phyloP scores from a whole-genome alignment of 2,888 invertebrate species.

The Baccha elongata region DNA sequence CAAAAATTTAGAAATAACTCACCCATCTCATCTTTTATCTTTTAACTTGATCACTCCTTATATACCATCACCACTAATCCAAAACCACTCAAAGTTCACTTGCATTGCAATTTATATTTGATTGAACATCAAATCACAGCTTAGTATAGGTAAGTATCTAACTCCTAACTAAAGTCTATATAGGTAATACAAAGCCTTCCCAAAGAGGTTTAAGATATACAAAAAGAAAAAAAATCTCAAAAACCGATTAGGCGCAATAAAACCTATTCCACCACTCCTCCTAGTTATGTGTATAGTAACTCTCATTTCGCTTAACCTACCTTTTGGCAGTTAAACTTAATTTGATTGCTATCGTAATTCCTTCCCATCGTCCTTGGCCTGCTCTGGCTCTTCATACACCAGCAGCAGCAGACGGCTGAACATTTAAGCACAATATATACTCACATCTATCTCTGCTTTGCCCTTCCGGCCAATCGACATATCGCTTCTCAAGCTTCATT shows the following conservation, averaged over 20 bases:
- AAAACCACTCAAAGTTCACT: constrained; percentile 26
- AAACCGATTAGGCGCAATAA: constrained; percentile 61
- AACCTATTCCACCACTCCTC: constrained; percentile 33
- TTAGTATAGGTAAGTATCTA: constrained; percentile 43
- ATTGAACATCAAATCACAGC: constrained; percentile 43
- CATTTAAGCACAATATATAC: constrained; percentile 61
- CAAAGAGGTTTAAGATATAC: constrained; percentile 2
- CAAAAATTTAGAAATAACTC: too few relatives aligned
- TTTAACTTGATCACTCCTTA: neutral
- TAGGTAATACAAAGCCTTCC: constrained; percentile 25
- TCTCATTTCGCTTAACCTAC: constrained; percentile 52
- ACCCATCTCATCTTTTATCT: neutral
- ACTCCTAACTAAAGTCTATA: constrained; percentile 21
- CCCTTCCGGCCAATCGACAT: constrained; percentile 72
- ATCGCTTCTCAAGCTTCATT: constrained; percentile 72
- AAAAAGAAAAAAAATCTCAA: constrained; percentile 32
- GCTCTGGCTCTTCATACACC: constrained; percentile 7
- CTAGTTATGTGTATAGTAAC: neutral
- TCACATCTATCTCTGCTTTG: constrained; percentile 51
- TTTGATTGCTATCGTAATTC: constrained; percentile 74
- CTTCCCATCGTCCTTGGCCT: constrained; percentile 40
- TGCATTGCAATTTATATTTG: constrained; percentile 47
- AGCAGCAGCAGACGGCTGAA: constrained; percentile 53
- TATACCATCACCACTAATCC: constrained; percentile 17
- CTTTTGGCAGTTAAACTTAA: constrained; percentile 74